Conservation (phyloP, 1,140 invertebrate species). For the Bradynema listronoti region DNA sequence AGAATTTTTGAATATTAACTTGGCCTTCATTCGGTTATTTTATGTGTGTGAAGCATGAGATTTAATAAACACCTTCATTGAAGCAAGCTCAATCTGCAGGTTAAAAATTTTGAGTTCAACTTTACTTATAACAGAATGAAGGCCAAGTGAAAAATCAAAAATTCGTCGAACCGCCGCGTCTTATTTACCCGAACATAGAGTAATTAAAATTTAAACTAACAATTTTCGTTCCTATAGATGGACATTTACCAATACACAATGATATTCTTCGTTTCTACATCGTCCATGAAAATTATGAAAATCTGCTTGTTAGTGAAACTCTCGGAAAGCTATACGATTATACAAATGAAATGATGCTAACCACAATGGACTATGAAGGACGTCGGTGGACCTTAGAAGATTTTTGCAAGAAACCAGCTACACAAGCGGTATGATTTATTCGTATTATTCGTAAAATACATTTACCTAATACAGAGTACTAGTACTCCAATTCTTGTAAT, state of each 20-base stretch:
- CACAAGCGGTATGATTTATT: slow-evolving; percentile 24
- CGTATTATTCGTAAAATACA: background rate
- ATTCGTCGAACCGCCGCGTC: too few species aligned
- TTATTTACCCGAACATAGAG: too few species aligned
- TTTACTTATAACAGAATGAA: too few species aligned
- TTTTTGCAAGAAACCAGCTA: slow-evolving; percentile 50
- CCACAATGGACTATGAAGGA: slow-evolving; percentile 39
- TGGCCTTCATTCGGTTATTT: too few species aligned
- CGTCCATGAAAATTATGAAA: slow-evolving; percentile 54
- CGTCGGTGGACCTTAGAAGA: slow-evolving; percentile 46
- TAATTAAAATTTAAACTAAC: too few species aligned
- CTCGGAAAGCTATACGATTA: slow-evolving; percentile 48
- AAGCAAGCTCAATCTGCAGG: too few species aligned
- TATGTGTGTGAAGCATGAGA: too few species aligned
- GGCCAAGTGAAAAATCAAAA: too few species aligned
- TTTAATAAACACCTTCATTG: too few species aligned
- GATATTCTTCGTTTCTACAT: slow-evolving; percentile 58
- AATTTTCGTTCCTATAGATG: too few species aligned
- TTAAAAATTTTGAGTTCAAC: too few species aligned
- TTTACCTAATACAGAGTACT: background rate
- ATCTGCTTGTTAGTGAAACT: slow-evolving; percentile 51
- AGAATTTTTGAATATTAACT: too few species aligned
- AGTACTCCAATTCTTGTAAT: background rate
- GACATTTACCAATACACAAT: slow-evolving; percentile 37
- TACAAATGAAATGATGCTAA: slow-evolving; percentile 53